Base-by-base conservation (phyloP, 2,113 vertebrate genomes). In the Archocentrus centrarchus region DNA sequence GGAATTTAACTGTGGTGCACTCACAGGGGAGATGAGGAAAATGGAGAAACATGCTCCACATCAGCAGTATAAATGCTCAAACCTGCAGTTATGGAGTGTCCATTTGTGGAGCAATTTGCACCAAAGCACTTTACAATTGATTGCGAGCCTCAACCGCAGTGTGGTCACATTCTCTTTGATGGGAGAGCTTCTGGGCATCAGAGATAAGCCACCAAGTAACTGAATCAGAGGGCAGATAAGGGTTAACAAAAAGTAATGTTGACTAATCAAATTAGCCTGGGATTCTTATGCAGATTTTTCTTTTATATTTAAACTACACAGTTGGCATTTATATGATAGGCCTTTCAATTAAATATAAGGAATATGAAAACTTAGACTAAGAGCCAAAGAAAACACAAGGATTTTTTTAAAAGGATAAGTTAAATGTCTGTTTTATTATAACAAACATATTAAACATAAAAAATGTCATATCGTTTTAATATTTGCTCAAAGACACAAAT, bases 71-170 rank as follows among this genome's bases (percentile, higher is more conserved):
- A 82, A 86, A 77, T 81, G 68, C 90, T 90, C 75, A 57, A 88
- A 85, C 73, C 61, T 70, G 77, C 77, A 90, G 70, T 60, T 75
- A 55, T 77, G 53, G 30, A 83, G 73, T 27, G 79, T 85, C 73
- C 87, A 88, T 83, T 80, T 84, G 77, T 77, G 35, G 78, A 59
- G 59, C 55, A 82, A 79, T 88, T 77, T 84, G 57, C 57, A 82
- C 37, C 77, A 81, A 88, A 93, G 93, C 90, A 84, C 88, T 91
- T 92, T 87, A 86, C 39, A 57, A 90, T 86, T 87, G 87, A 94
- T 88, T 91, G 59, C 22, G 86, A 75, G 68, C 57, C 59, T 75
- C 70, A 79, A 50, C 76, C 6, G 17, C 75, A 86, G 61, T 84
- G 81, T 22, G 53, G 24, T 83, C 24, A 2, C 44, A 22, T 58